phyloP scores from a whole-genome alignment of 2,113 vertebrate species.

The Podarcis cretensis region DNA sequence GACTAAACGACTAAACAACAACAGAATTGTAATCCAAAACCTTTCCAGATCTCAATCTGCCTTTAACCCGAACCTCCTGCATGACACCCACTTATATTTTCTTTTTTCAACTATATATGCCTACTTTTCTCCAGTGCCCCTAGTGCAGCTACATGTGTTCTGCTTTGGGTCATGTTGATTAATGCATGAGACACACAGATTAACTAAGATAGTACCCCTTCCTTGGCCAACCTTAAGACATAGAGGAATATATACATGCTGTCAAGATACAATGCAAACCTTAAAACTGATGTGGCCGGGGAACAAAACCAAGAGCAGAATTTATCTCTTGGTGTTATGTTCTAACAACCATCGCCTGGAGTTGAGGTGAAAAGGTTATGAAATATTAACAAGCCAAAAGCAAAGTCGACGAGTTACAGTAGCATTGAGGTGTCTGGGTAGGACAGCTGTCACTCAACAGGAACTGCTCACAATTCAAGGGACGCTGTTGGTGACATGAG shows the following conservation, averaged over 20 bases:
- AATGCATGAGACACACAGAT: neutral
- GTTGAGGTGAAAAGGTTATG: constrained; percentile 25
- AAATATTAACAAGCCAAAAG: constrained; percentile 40
- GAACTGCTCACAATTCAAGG: constrained; percentile 18
- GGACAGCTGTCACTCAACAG: constrained; percentile 23
- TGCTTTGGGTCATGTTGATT: neutral
- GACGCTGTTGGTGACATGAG: neutral
- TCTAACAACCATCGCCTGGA: constrained; percentile 1
- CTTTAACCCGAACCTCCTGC: too few relatives aligned
- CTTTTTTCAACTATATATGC: too few relatives aligned
- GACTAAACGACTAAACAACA: too few relatives aligned
- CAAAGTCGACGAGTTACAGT: constrained; percentile 15
- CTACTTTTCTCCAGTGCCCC: too few relatives aligned
- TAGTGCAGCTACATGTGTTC: neutral
- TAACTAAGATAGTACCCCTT: neutral
- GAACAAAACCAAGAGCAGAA: neutral
- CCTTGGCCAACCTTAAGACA: neutral
- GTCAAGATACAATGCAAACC: neutral
- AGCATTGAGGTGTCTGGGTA: constrained; percentile 18
- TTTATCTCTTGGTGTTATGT: neutral
- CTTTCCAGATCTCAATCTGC: too few relatives aligned
- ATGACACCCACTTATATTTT: too few relatives aligned
- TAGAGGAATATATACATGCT: neutral
- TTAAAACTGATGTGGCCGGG: neutral
- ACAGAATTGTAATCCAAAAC: too few relatives aligned